phyloP scores from a whole-genome alignment of 2,113 vertebrate species.

The Gambusia affinis region DNA sequence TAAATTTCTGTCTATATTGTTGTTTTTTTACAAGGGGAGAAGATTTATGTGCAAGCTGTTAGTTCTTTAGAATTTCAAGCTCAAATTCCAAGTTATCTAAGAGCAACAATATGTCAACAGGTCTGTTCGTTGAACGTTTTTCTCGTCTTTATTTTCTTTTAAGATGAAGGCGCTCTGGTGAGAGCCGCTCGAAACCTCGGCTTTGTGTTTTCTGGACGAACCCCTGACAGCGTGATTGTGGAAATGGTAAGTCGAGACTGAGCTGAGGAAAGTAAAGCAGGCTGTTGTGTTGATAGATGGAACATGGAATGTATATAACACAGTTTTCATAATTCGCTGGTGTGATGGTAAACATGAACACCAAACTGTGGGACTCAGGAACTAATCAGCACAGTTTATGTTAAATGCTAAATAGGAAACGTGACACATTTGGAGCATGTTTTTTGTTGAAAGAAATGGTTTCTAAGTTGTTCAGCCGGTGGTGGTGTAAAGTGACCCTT shows the following conservation, averaged over 20 bases:
- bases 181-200: constrained; percentile 89
- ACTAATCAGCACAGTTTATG: background rate
- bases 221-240: constrained; percentile 93
- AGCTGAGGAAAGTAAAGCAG: constrained; percentile 19
- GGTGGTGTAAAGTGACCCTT: no score
- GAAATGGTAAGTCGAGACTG: constrained; percentile 84
- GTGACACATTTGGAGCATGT: background rate
- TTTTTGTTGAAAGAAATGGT: no score
- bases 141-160: constrained; percentile 20
- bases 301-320: constrained; percentile 5
- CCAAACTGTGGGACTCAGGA: background rate
- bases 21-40: no score
- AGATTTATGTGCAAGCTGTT: no score
- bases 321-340: background rate
- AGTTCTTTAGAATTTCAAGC: background rate
- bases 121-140: background rate
- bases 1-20: no score
- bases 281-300: constrained; percentile 11
- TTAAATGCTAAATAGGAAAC: background rate
- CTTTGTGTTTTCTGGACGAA: constrained; percentile 95
- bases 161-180: constrained; percentile 96
- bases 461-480: no score
- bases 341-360: background rate
- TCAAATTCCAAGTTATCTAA: background rate
- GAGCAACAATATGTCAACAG: background rate